Evolutionary conservation across 2,888 invertebrate species (phyloP).

Genomic region (Petrophora chlorosata): DNA sequence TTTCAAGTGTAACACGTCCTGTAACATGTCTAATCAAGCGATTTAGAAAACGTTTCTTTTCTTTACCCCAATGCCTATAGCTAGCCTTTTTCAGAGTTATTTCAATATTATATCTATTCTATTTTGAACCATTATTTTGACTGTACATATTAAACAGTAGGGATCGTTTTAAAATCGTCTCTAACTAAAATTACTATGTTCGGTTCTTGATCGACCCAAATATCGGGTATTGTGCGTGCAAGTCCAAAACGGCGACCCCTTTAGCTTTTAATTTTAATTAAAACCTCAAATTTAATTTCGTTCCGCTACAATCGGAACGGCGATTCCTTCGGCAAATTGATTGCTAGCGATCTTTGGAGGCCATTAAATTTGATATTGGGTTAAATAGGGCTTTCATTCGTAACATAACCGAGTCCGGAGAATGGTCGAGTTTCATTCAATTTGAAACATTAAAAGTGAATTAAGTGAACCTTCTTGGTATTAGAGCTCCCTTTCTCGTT

Average conservation of each 20-base stretch:
- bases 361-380: slow-evolving; percentile 33
- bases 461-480: not conserved
- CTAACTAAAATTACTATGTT: no score
- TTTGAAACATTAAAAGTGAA: slow-evolving; percentile 1
- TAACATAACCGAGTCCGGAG: slow-evolving; percentile 1
- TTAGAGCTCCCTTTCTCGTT: no score
- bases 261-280: slow-evolving; percentile 56
- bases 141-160: no score
- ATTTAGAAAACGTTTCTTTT: no score
- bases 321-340: slow-evolving; percentile 35
- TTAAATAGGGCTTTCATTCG: slow-evolving; percentile 17
- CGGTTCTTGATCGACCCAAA: slow-evolving; percentile 17
- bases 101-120: no score
- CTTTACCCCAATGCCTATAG: no score
- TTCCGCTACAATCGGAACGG: slow-evolving; percentile 34
- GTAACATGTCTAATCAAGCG: no score
- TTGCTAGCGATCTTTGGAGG: slow-evolving; percentile 29
- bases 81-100: no score
- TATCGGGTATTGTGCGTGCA: not conserved
- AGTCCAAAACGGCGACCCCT: slow-evolving; percentile 35
- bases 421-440: slow-evolving; percentile 8
- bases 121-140: no score
- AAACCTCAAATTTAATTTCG: slow-evolving; percentile 55
- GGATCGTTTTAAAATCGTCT: no score
- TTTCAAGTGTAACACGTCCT: no score